A percentile compares a stretch with the other conserved stretches of the same genome.
These are phyloP conservation scores for Drosophila austrosaltans DNA, from an alignment of 2,888 invertebrate species.

Conservation along the genomic window DNA sequence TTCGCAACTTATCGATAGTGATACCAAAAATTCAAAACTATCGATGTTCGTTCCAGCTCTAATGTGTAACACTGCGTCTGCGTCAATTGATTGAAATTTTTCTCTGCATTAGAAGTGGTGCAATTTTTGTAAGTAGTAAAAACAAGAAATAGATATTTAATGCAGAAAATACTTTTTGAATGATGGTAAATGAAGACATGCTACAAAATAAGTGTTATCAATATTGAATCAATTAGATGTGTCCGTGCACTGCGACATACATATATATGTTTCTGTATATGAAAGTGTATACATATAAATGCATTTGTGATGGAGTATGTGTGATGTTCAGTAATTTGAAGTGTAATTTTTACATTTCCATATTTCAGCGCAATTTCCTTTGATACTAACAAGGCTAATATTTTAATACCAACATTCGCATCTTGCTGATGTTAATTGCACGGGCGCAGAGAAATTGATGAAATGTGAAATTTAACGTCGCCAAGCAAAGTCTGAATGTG, in stretches of 20 bases:
- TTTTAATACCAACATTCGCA: not conserved
- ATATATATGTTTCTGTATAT: not conserved
- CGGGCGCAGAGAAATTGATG: not conserved
- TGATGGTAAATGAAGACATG: not conserved
- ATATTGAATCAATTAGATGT: not conserved
- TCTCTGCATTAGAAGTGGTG: not conserved
- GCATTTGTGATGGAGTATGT: not conserved
- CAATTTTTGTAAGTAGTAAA: not conserved
- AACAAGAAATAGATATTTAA: not conserved
- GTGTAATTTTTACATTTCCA: not conserved
- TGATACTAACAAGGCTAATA: not conserved
- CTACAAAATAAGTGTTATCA: not conserved
- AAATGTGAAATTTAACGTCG: not conserved
- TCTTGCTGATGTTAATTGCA: too few relatives aligned
- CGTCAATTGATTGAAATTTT: constrained; percentile 9
- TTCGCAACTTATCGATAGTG: too few relatives aligned
- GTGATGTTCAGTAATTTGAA: constrained; percentile 6
- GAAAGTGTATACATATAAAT: not conserved
- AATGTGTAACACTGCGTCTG: constrained; percentile 5
- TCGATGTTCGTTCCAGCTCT: not conserved
- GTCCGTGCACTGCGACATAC: not conserved
- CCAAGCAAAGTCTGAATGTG: constrained; percentile 32
- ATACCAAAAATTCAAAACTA: too few relatives aligned
- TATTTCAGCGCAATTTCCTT: not conserved
- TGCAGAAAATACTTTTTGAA: not conserved